Base-by-base conservation (phyloP, 2,113 vertebrate genomes). In the Passer montanus region DNA sequence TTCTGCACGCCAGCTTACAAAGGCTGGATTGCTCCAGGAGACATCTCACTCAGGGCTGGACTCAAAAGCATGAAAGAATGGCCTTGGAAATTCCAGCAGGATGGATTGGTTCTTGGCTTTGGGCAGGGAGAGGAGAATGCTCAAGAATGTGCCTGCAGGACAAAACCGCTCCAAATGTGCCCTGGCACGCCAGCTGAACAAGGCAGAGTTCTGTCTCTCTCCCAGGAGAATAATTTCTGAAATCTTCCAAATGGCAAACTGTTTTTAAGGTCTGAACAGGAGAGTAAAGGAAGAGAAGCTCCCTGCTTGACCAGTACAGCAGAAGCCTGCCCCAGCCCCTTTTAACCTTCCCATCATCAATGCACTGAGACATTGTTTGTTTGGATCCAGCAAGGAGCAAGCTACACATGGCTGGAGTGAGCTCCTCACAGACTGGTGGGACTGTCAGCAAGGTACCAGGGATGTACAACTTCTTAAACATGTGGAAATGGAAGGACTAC, bases 131-230 rank as follows among this genome's bases (percentile, higher is more conserved):
- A 79, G 47, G 37, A 75, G 68, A 93, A 52, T 2, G 10, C 44
- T 66, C 87, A 94, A 23, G 89, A 94, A 97, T 90, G 83, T 55
- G 95, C 94, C 90, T 50, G 75, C 24, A 11, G 93, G 93, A 96
- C 55, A 21, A 43, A 88, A 73, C 74, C 0, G 7, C 72, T 92
- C 39, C 3, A 13, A 14, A 91, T 87, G 84, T 26, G 95, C 87
- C 90, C 85, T 64, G 75, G 87, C 92, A 89, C 0, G 90, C 68
- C 67, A 81, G 84, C 87, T n/a, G 72, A 89, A 95, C 86, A 79
- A 92, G 78, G 4, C 13, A 77, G 62, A 46, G 41, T 22, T 87
- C 31, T 94, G 85, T 94, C 64, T 92, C 60, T 80, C 64, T 87
- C 70, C 0, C 6, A 47, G 81, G 44, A 83, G 69, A 75, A 1